Base-by-base conservation (phyloP, 2,888 invertebrate genomes). In the Quadroppia sp. region DNA sequence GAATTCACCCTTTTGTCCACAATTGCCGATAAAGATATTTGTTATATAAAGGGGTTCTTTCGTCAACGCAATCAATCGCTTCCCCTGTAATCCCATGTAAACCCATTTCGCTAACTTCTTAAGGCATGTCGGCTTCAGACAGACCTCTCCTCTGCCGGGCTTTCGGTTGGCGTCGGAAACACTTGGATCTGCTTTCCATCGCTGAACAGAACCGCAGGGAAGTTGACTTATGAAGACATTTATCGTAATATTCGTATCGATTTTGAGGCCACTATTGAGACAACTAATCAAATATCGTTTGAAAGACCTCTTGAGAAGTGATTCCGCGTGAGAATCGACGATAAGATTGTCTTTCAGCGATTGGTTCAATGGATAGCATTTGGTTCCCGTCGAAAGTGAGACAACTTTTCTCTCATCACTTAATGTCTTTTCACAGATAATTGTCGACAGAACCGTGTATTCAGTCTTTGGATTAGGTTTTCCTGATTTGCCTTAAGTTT, bases 171-270 rank as follows among this genome's bases (percentile, higher is more conserved):
- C n/a, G 17, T 25, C 48, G 7, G 59, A 40, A 11, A 11, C 2
- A 20, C 11, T 17, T 2, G 7, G 9, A 28, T 70, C 74, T 23
- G 75, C 76, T 70, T 76, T n/a, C 74, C 76, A 76, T 32, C 75
- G 61, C 17, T 73, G 61, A 17, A 76, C n/a, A 17, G 28, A 32
- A n/a, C 76, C 75, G 70, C 76, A 76, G 25, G 76, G 76, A n/a
- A 75, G 40, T 72, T 76, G 76, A 25, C 76, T 76, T 4, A 76
- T 59, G 48, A 76, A 76, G 4, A 76, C 36, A 71, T 25, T 64
- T 28, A 45, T 32, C 0, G 36, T 61, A 0, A 36, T 15, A 40
- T n/a, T n/a, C 6, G 71, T 9, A 9, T 32, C 25, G 28, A 50
- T 4, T 53, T 71, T 25, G 1, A 32, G 7, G 6, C 42, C 30